Base-by-base conservation (phyloP, 2,797 vertebrate species). In the Cryptoprocta ferox region DNA sequence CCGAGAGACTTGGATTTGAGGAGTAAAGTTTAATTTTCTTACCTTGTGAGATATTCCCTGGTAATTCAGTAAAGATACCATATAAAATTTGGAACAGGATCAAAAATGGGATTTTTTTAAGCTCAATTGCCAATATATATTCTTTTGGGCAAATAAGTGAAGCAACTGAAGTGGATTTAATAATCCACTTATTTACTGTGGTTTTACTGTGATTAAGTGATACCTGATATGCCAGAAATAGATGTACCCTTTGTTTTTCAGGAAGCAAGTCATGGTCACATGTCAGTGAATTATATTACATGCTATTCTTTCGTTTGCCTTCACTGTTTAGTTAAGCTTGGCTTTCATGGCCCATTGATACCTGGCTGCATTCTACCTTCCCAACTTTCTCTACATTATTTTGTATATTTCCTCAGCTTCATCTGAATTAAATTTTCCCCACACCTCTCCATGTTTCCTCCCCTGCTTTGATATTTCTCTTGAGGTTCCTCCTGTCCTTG, bases 11-110 rank as follows among this genome's bases (percentile, higher is more conserved):
- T 79, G 78, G 18, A 13, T 35, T 81, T 85, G 70, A 92, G 28
- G 73, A 76, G n/a, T 42, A 66, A 92, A 61, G 39, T 93, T 97
- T 94, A 35, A 53, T 91, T 88, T 92, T 92, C 65, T 95, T 35
- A 80, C 45, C 73, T 66, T 71, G 70, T 8, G 61, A 90, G 91
- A 37, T 48, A 90, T 0, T 97, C 32, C 18, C 70, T 83, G n/a
- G 68, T 83, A 78, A 92, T 86, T 92, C 28, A 39, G 1, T 90
- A 81, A 35, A 56, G 32, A 73, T 13, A 87, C 28, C 15, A 1
- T 39, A n/a, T 66, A 95, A 89, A 35, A 92, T 24, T 88, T 91
- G 88, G 50, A 96, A 82, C 83, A 35, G 24, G 73, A 66, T 95
- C 66, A 28, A 89, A 88, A 85, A 65, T 79, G 48, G 6, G 18